phyloP scores from a whole-genome alignment of 1,140 invertebrate genomes.

The Centruroides vittatus region DNA sequence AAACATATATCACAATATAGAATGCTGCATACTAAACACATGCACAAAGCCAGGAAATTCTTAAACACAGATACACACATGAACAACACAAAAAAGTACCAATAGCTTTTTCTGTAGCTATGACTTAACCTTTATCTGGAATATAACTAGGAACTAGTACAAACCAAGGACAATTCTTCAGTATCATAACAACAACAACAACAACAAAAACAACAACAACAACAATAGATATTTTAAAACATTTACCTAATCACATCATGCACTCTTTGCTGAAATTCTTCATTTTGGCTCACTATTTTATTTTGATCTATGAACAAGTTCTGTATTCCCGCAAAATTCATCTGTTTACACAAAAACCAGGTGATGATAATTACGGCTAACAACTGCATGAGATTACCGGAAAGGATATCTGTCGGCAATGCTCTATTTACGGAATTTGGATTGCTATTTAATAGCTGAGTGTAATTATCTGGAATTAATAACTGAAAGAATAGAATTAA shows the following conservation, averaged over 20 bases:
- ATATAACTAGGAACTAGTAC: no score
- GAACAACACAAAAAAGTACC: no score
- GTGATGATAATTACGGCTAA: neutral
- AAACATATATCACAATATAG: no score
- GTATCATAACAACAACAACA: no score
- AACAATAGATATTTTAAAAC: neutral
- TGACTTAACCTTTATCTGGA: no score
- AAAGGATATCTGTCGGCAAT: slow-evolving; percentile 1
- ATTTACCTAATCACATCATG: slow-evolving; percentile 11
- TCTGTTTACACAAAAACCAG: no score
- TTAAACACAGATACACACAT: neutral
- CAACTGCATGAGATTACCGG: slow-evolving; percentile 7
- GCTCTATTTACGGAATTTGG: neutral
- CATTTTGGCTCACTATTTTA: slow-evolving; percentile 1
- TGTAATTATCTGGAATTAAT: slow-evolving; percentile 10
- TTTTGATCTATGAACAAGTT: neutral
- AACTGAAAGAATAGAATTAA: neutral
- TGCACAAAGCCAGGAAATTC: neutral
- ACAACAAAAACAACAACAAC: no score
- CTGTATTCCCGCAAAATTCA: no score
- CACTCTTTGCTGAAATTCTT: slow-evolving; percentile 6
- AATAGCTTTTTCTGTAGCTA: no score
- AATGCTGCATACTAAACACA: no score
- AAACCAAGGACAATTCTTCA: no score
- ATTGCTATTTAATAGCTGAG: neutral